Evolutionary conservation across 1,140 invertebrate species (phyloP), one percentile per base, ranked within the genome.

Genomic region (Lasioglossum baleicum): DNA sequence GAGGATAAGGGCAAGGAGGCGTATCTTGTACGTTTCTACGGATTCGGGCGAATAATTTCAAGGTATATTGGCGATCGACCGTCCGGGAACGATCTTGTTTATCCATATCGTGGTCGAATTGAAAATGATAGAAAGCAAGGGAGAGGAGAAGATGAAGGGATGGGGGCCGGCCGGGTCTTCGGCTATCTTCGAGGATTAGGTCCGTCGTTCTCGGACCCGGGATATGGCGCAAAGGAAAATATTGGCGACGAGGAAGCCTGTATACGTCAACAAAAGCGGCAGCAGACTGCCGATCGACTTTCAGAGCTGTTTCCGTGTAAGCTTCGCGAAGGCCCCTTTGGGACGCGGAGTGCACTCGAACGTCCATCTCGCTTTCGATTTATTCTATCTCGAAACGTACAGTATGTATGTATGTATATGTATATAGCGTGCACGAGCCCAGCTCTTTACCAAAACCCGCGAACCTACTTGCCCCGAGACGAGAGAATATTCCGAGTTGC

Each of bases 221-320:
- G 40, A 48, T 64, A 73, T 51, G 53, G 61, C 42, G 77, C 64
- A 75, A 75, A 75, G 71, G 71, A 80, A 80, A 80, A 80, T 80
- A 80, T 80, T 80, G 77, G 63, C 77, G 64, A 42, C 35, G 42
- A 40, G n/a, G 70, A 67, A 75, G 69, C 48, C 68, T 73, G 61
- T 80, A 61, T 67, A 65, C 71, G 71, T 67, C 77, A 75, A 80
- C 77, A 80, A 75, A 80, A 75, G 77, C 77, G 53, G 60, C 76
- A 73, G 76, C 69, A 44, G 69, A 65, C 76, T 73, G 76, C 76
- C 76, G 76, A 73, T 80, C 77, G 71, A 80, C 71, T 80, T 80
- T 66, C 71, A 66, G 71, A 80, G 77, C 77, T 80, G 71, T 80
- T 80, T 80, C 71, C 77, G 63, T 58, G 77, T 65, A 67, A 67